phyloP scores from a whole-genome alignment of 2,113 vertebrate species.

The Thinocorus orbignyianus region DNA sequence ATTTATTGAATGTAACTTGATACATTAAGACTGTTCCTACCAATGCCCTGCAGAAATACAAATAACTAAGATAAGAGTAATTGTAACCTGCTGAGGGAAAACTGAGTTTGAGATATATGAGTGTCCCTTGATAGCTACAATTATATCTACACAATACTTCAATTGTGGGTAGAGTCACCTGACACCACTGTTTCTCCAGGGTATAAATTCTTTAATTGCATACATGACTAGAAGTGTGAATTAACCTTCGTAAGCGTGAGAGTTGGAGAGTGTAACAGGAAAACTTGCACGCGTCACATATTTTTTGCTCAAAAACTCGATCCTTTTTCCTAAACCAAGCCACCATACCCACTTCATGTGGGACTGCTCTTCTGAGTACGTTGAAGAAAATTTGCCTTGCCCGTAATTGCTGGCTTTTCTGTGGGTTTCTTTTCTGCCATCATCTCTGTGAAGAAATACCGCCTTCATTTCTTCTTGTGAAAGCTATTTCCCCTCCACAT shows the following conservation, averaged over 20 bases:
- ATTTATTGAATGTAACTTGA: background rate
- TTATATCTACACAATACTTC: background rate
- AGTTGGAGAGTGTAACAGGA: background rate
- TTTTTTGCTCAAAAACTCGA: background rate
- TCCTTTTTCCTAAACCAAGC: background rate
- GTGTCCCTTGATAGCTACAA: background rate
- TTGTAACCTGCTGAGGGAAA: conserved; percentile 2
- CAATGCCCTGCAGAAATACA: background rate
- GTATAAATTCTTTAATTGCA: conserved; percentile 16
- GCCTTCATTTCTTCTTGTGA: background rate
- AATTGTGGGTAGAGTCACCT: background rate
- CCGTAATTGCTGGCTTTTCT: background rate
- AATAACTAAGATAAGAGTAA: background rate
- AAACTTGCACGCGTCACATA: accelerated
- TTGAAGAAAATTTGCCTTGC: background rate
- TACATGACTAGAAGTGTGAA: background rate
- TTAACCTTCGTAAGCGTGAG: background rate
- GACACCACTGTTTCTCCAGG: background rate
- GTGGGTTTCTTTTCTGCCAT: background rate
- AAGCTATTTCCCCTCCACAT: background rate
- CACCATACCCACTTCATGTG: background rate
- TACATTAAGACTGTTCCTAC: background rate
- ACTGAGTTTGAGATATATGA: background rate
- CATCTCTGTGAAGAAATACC: background rate
- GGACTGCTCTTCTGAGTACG: background rate